These are phyloP conservation scores for Erethizon dorsatum DNA, from an alignment of 2,797 vertebrate genomes.

Conservation along the genomic window DNA sequence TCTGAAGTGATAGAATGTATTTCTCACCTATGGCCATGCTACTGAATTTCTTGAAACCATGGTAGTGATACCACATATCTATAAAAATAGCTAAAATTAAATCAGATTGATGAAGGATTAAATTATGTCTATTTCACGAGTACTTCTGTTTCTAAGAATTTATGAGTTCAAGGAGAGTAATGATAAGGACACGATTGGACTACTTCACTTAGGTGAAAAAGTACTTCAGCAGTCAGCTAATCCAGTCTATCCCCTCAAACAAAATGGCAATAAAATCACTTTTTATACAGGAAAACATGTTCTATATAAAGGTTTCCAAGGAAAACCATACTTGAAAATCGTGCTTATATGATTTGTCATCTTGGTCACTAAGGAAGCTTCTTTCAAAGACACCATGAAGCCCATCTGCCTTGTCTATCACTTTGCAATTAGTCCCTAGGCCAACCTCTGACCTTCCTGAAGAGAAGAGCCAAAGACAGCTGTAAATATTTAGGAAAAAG, in stretches of 20 bases:
- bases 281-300: conserved; percentile 20
- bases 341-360: neutral
- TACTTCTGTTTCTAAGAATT: conserved; percentile 65
- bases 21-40: neutral
- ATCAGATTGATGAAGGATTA: neutral
- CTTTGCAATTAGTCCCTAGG: neutral
- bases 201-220: conserved; percentile 51
- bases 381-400: neutral
- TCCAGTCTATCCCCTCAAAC: neutral
- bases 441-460: neutral
- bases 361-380: neutral
- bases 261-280: conserved; percentile 51
- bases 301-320: neutral
- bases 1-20: neutral
- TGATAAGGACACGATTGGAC: conserved; percentile 21
- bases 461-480: neutral
- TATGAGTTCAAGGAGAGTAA: conserved; percentile 16
- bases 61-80: neutral
- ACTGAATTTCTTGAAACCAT: neutral
- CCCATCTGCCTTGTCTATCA: neutral
- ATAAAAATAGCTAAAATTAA: conserved; percentile 66
- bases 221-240: conserved; percentile 15
- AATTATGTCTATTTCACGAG: conserved; percentile 38
- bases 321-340: neutral
- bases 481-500: neutral